A percentile compares a stretch with the other conserved stretches of the same genome.
These are phyloP conservation scores for Tor tambroides DNA, from an alignment of 2,113 vertebrate genomes.

Conservation along the genomic window DNA sequence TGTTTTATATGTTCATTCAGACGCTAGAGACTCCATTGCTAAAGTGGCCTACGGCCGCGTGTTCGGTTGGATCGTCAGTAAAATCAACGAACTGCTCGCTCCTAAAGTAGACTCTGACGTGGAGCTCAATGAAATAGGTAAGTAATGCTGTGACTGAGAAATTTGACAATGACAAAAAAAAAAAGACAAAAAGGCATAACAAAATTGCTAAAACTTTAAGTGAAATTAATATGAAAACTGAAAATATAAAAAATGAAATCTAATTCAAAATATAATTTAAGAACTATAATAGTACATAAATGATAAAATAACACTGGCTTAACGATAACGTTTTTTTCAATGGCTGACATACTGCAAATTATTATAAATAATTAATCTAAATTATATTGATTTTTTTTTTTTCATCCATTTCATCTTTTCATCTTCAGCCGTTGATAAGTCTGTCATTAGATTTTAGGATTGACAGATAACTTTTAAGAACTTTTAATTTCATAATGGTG, in stretches of 20 bases:
- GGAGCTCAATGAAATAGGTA: conserved; percentile 77
- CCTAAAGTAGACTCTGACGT: conserved; percentile 66
- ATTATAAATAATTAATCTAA: background rate
- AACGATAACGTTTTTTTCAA: background rate
- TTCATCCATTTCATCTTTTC: background rate
- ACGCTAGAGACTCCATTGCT: conserved; percentile 79
- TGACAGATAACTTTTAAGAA: too few species aligned
- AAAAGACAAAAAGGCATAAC: background rate
- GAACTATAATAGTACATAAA: background rate
- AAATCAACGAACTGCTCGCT: conserved; percentile 77
- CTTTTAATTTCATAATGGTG: too few species aligned
- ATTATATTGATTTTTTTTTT: background rate
- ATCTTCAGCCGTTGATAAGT: too few species aligned
- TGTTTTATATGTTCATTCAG: conserved; percentile 59
- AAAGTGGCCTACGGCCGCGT: conserved; percentile 76
- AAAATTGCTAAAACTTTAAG: background rate
- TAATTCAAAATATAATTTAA: background rate
- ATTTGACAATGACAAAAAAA: too few species aligned
- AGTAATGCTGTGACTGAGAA: background rate
- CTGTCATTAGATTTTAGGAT: too few species aligned
- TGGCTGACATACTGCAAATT: background rate
- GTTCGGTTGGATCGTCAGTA: conserved; percentile 80
- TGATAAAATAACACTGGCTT: background rate
- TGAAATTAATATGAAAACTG: background rate
- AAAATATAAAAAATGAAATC: background rate